Base-by-base conservation (phyloP, 1,140 invertebrate species). In the Polypedilum vanderplanki region DNA sequence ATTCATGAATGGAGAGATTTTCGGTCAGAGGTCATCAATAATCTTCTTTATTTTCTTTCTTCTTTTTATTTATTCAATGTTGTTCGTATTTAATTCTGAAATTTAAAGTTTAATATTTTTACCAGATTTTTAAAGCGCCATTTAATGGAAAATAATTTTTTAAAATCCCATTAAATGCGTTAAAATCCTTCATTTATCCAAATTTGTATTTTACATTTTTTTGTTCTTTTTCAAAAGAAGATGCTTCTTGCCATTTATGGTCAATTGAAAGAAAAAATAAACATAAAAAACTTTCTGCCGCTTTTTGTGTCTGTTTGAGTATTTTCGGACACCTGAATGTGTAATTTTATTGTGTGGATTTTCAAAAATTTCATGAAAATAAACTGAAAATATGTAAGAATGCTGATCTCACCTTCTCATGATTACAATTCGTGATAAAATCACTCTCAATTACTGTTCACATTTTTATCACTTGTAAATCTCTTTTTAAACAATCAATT, bases 11-110 rank as follows among this genome's bases (percentile, higher is more conserved):
- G 75, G 17, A 57, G 7, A 57, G 24, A n/a, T 57, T 57, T 24
- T 22, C 4, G 46, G 46, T 15, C 46, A 73, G 15, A 75, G 76
- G 46, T 76, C 75, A 75, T 64, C 18, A 73, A 57, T 74, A 74
- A 57, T 57, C 12, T 33, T 33, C 24, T n/a, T n/a, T n/a, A n/a
- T 33, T 33, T 33, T 57, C 46, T n/a, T 57, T 57, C 12, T 12
- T n/a, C 12, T 12, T n/a, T 57, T 57, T 57, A 57, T 57, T n/a
- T 12, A 57, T 57, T 57, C 40, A 20, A 24, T 4, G 8, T 33
- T 20, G 70, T 24, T 73, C 18, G 22, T 73, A 9, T 33, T n/a
- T n/a, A 20, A 20, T 24, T 73, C 70, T n/a, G n/a, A n/a, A 33
- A 33, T 33, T 33, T 33, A 33, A 33, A 33, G n/a, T n/a, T n/a